Conservation (phyloP, 2,888 invertebrate genomes). For the Erebia epiphron region DNA sequence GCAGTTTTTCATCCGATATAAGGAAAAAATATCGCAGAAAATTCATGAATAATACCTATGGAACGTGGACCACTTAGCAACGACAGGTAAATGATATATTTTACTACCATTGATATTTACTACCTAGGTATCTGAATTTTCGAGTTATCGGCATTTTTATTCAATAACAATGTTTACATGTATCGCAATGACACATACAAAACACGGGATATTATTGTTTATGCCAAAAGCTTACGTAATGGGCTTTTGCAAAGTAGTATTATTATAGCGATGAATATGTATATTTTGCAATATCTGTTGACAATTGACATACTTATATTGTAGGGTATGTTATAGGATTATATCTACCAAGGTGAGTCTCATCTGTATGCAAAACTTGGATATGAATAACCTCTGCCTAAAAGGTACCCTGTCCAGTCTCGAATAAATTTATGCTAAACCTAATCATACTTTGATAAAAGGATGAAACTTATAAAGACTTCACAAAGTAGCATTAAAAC, state of each 20-base stretch:
- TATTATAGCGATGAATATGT: conserved; percentile 30
- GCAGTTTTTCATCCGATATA: too few relatives aligned
- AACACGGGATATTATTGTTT: conserved; percentile 17
- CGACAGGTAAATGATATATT: too few relatives aligned
- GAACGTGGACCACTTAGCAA: too few relatives aligned
- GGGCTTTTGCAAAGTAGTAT: conserved; percentile 18
- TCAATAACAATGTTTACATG: not conserved
- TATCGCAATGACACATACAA: conserved; percentile 8
- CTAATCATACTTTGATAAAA: not conserved
- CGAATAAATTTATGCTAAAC: not conserved
- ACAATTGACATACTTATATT: conserved; percentile 24
- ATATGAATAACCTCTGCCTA: not conserved
- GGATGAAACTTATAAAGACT: too few relatives aligned
- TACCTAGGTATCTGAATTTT: too few relatives aligned
- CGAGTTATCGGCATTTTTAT: too few relatives aligned
- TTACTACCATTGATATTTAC: too few relatives aligned
- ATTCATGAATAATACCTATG: too few relatives aligned
- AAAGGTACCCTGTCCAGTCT: not conserved
- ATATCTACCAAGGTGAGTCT: conserved; percentile 17
- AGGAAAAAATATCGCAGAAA: too few relatives aligned
- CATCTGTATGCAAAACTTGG: conserved; percentile 16
- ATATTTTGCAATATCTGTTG: conserved; percentile 30
- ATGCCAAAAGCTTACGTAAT: conserved; percentile 28
- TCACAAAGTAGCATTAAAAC: too few relatives aligned
- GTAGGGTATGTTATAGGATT: conserved; percentile 22